phyloP scores from a whole-genome alignment of 2,797 vertebrate species.

The Cetoscarus ocellatus region DNA sequence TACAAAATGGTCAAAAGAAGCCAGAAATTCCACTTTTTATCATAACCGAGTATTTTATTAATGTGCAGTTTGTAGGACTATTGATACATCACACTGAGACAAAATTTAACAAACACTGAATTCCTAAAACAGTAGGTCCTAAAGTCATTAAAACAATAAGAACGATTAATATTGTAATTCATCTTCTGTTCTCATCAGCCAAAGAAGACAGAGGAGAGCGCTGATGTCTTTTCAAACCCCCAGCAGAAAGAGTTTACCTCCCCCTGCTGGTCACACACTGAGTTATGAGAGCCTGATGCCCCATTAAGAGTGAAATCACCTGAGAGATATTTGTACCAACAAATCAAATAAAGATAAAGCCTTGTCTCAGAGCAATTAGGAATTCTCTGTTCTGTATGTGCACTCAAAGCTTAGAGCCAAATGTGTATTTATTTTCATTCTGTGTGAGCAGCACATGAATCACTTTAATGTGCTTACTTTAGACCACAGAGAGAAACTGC shows the following conservation, averaged over 20 bases:
- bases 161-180: too few relatives aligned
- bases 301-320: not conserved
- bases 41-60: too few relatives aligned
- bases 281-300: not conserved
- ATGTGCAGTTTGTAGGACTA: too few relatives aligned
- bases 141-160: too few relatives aligned
- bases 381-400: not conserved
- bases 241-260: conserved; percentile 41
- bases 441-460: conserved; percentile 45
- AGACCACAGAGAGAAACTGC: conserved; percentile 46
- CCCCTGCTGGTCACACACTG: conserved; percentile 63
- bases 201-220: too few relatives aligned
- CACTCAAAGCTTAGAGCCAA: conserved; percentile 13
- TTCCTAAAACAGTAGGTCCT: too few relatives aligned
- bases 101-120: too few relatives aligned
- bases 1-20: too few relatives aligned
- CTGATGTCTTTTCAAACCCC: too few relatives aligned
- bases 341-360: not conserved
- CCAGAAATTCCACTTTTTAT: too few relatives aligned
- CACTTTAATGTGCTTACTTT: conserved; percentile 62
- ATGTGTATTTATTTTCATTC: conserved; percentile 32
- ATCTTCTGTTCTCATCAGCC: not conserved
- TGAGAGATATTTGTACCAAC: not conserved
- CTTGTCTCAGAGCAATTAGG: conserved; percentile 3
- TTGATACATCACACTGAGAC: too few relatives aligned